Evolutionary conservation across 1,140 invertebrate species (phyloP), one percentile per base, ranked within the genome.

Genomic region (Drosophila baimaii): DNA sequence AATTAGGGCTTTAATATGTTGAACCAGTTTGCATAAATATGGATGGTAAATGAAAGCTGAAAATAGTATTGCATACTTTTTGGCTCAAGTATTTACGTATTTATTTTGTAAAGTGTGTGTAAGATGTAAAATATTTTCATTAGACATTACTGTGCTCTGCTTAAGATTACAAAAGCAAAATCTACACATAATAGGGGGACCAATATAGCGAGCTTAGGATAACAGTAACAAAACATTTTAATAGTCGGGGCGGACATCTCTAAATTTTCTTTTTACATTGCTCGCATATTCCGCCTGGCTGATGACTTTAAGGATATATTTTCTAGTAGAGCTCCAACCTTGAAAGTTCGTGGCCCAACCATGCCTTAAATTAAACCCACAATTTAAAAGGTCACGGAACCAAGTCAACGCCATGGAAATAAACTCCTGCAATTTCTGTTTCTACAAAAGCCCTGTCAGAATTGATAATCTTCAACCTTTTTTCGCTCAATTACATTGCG

Each of bases 381-480:
- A 33, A 15, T 21, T 33, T 0, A 9, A 52, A 33, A 52, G 49
- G 49, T 33, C 49, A 33, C 49, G 49, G 19, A 5, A 33, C 19
- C 49, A 49, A 49, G 10, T 49, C 25, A 5, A 9, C 25, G 21
- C 29, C 31, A 23, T 8, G 51, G 12, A 35, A 52, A 9, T 21
- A 10, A 21, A 33, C 29, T 33, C 29, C 15, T 15, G 5, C 17
- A 21, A 5, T 31, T 31, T 47, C 9, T 13, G n/a, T 33, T 44
- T 8, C 12, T 13, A 12, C 5, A 41, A 15, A 15, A 68, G 23
- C 19, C 47, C 19, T 29, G 33, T 35, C 25, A 47, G 9, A 69
- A 27, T 51, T 65, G 35, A 66, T 69, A 69, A 69, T 66, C 62
- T 66, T n/a, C 6, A 69, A 66, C 12, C 25, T 33, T 39, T 39